Evolutionary conservation across 2,888 invertebrate genomes (phyloP).

Genomic region (Dendrolimus pini): DNA sequence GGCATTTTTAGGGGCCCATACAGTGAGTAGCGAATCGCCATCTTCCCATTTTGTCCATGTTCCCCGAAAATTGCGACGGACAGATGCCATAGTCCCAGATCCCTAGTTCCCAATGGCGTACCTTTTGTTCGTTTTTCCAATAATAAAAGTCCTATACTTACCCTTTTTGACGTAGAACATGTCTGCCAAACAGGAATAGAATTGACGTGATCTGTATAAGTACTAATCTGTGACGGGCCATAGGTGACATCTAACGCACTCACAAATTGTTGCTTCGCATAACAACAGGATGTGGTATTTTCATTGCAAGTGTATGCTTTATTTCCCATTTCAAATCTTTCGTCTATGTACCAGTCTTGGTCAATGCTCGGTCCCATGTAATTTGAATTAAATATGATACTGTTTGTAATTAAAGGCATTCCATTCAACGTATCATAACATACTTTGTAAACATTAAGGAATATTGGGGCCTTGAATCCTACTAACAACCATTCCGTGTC

Average conservation of each 20-base stretch:
- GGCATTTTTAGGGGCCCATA: no score
- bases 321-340: constrained; percentile 8
- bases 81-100: no score
- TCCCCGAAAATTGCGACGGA: no score
- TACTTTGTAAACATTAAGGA: constrained; percentile 19
- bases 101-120: no score
- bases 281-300: constrained; percentile 14
- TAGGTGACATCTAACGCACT: constrained; percentile 17
- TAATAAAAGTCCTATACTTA: constrained; percentile 4
- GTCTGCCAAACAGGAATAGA: constrained; percentile 18
- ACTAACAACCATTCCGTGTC: constrained; percentile 18
- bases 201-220: constrained; percentile 22
- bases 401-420: constrained; percentile 16
- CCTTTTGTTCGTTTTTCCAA: no score
- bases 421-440: constrained; percentile 16
- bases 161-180: constrained; percentile 8
- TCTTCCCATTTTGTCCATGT: no score
- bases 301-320: constrained; percentile 12
- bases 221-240: constrained; percentile 16
- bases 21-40: no score
- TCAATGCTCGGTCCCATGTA: constrained; percentile 8
- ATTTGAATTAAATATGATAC: constrained; percentile 1
- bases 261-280: constrained; percentile 20
- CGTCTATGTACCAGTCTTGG: background rate
- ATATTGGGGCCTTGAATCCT: constrained; percentile 14